Evolutionary conservation across 92 coral and sea anemone species (phyloP).

Genomic region (Zoanthus solanderi): DNA sequence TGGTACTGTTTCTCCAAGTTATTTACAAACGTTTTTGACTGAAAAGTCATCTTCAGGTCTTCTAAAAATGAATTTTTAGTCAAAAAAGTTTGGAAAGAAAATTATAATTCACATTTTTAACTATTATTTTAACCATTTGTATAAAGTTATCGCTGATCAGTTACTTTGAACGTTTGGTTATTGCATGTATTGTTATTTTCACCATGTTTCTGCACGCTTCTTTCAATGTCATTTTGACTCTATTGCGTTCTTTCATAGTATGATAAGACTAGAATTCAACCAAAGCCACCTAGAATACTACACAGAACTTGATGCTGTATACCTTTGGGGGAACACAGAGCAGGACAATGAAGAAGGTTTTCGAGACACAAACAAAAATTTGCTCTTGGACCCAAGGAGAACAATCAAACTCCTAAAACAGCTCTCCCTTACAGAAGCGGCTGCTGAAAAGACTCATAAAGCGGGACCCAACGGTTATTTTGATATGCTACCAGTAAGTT

Average conservation of each 20-base stretch:
- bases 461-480: slow-evolving; percentile 72
- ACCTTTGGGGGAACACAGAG: slow-evolving; percentile 71
- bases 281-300: slow-evolving; percentile 89
- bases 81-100: too few species aligned
- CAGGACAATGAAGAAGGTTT: background rate
- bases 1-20: too few species aligned
- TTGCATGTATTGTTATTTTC: too few species aligned
- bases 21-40: too few species aligned
- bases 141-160: too few species aligned
- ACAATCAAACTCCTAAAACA: slow-evolving; percentile 68
- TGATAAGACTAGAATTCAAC: slow-evolving; percentile 90
- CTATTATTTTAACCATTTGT: too few species aligned
- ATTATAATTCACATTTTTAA: too few species aligned
- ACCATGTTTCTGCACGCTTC: too few species aligned
- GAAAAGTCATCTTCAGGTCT: too few species aligned
- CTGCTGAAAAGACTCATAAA: slow-evolving; percentile 25
- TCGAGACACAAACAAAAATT: background rate
- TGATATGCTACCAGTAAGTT: slow-evolving; percentile 86
- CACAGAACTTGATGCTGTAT: slow-evolving; percentile 96
- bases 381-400: background rate
- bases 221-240: background rate
- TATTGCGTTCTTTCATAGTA: slow-evolving; percentile 49
- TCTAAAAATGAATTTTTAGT: too few species aligned
- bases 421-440: slow-evolving; percentile 65
- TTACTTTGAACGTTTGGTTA: too few species aligned